Evolutionary conservation across 2,113 vertebrate genomes (phyloP), one percentile per base, ranked within the genome.

Genomic region (Oryzias curvinotus): DNA sequence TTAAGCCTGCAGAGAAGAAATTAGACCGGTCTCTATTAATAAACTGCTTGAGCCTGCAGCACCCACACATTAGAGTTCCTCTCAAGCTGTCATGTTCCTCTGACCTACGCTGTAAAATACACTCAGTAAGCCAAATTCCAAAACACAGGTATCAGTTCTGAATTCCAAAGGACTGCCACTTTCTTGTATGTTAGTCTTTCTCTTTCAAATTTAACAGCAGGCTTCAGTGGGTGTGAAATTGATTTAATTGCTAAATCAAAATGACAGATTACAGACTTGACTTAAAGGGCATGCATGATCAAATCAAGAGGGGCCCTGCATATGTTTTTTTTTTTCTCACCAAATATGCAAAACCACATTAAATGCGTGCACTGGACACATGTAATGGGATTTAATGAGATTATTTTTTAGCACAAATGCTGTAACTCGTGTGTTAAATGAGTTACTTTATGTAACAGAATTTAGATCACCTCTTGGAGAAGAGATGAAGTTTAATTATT

Each of bases 201-300:
- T 45, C 25, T 5, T 36, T 66, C 36, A 62, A 55, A 54, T 44
- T 23, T n/a, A 65, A 15, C 36, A 18, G 45, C 30, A 55, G 51
- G 54, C 36, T 25, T 3, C 17, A 25, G 21, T 14, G 25, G 45
- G 26, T 50, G 14, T 42, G 5, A 18, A 66, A 57, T 26, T 17
- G n/a, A 17, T 36, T 25, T 61, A 5, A 8, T 51, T 54, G 45
- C 51, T 14, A 41, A 17, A 17, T 18, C 19, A 55, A 66, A 55
- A 73, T 55, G 51, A 65, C 23, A 55, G 44, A 69, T 62, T 42
- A 18, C 8, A 53, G 41, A 14, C 16, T 15, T 48, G 50, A 28
- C 48, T 30, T n/a, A 44, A 17, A 67, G 41, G 23, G 7, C 47
- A 3, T 7, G 3, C 16, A 36, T 36, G 36, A 36, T 57, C 47